Percentiles rank a stretch among this genome's conserved stretches.
phyloP scores from a whole-genome alignment of 1,140 invertebrate species.

The Mylabris phalerata region DNA sequence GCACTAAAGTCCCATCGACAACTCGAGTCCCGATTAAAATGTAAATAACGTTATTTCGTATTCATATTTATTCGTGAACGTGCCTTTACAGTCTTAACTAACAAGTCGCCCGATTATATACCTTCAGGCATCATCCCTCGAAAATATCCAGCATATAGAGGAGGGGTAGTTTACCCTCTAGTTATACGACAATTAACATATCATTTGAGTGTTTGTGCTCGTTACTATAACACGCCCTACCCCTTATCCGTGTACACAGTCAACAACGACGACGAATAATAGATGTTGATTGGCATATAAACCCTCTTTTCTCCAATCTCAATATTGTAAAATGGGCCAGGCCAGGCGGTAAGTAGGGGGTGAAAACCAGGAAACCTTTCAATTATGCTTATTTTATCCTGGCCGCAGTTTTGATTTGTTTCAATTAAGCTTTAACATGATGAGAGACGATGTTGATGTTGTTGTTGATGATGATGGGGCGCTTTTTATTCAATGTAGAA shows the following conservation, averaged over 20 bases:
- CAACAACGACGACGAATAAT: conserved; percentile 23
- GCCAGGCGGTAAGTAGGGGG: neutral
- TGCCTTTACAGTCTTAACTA: conserved; percentile 23
- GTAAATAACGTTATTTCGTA: conserved; percentile 17
- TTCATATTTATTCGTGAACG: conserved; percentile 29
- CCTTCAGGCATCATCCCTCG: conserved; percentile 15
- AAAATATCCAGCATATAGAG: neutral
- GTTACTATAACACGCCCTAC: conserved; percentile 22
- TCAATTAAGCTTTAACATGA: conserved; percentile 10
- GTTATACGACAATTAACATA: conserved; percentile 36
- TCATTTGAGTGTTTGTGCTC: conserved; percentile 33
- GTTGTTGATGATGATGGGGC: too few species aligned
- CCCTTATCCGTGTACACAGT: too few species aligned
- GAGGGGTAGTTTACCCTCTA: conserved; percentile 34
- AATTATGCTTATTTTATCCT: conserved; percentile 25
- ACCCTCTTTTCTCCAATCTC: conserved; percentile 11
- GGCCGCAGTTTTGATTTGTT: conserved; percentile 19
- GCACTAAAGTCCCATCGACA: conserved; percentile 11
- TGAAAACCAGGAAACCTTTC: conserved; percentile 19
- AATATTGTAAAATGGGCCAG: too few species aligned
- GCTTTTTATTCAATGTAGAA: too few species aligned
- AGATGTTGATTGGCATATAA: conserved; percentile 26
- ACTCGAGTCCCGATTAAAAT: conserved; percentile 9
- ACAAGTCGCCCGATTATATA: conserved; percentile 22
- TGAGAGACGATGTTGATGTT: too few species aligned